Base-by-base conservation (phyloP, 2,113 vertebrate genomes). In the Albula glossodonta region DNA sequence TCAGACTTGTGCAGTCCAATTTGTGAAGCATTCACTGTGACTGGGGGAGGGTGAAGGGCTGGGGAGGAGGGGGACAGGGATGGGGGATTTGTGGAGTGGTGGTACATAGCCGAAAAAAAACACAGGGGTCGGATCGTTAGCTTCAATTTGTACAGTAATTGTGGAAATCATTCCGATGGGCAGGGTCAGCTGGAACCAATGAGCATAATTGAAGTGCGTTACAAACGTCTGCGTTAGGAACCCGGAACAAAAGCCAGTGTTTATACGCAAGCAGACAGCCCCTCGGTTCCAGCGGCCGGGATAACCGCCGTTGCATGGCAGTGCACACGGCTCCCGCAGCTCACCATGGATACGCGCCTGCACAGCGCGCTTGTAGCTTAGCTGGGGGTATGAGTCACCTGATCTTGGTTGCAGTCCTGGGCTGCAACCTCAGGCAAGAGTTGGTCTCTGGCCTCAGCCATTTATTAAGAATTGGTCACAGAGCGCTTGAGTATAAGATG, bases 151-250 rank as follows among this genome's bases (percentile, higher is more conserved):
- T 82, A 52, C 60, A 81, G 25, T 85, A 85, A 66, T 81, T 51
- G 60, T 86, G 63, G 51, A 86, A 86, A 86, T 86, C 19, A 77
- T 82, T 70, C 79, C 63, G 63, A 86, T 82, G 51, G 66, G 49
- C 70, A 86, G 70, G 63, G 80, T 77, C 80, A 74, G 57, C 63
- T 86, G 85, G 80, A 82, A 86, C 84, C 56, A 81, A 85, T 85
- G 22, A 85, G 31, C 56, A 41, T 25, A 81, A 85, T n/a, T 85
- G 56, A 82, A 82, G 66, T 82, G 49, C 78, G 63, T 70, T 86
- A 51, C 85, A 82, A 11, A 60, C 53, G 2, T n/a, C 15, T 53
- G 57, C 19, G 63, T 22, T 56, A 31, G 60, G 60, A 57, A 57
- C 56, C 19, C 3, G 48, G 19, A 80, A 85, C 84, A 81, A 51